Percentiles rank a stretch among this genome's conserved stretches.
Evolutionary conservation across 2,888 invertebrate species (phyloP).

Genomic region (Platerodrilus igneus): DNA sequence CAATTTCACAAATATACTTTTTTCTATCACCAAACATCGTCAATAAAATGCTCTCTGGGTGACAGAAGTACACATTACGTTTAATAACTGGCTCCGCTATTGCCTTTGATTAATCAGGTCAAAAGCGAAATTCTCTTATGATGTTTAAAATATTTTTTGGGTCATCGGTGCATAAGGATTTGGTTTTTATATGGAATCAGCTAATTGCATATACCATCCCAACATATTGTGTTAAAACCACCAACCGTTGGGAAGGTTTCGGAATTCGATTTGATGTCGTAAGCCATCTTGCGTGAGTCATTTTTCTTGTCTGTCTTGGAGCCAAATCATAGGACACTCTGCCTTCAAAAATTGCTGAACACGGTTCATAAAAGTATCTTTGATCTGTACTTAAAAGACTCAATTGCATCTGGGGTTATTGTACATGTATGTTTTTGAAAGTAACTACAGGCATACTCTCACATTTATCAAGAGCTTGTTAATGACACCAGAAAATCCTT

Average conservation of each 20-base stretch:
- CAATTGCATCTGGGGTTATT: no score
- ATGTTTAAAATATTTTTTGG: no score
- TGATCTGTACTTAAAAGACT: no score
- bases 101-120: no score
- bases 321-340: constrained; percentile 2
- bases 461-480: no score
- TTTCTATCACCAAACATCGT: background rate
- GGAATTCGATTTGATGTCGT: constrained; percentile 23
- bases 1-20: background rate
- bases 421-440: no score
- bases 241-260: constrained; percentile 14
- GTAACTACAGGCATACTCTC: no score
- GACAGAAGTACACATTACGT: constrained; percentile 2
- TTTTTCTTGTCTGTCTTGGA: constrained; percentile 12
- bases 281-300: constrained; percentile 24
- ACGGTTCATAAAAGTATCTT: constrained; percentile 6
- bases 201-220: constrained; percentile 22
- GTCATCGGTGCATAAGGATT: background rate
- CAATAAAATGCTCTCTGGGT: constrained; percentile 2
- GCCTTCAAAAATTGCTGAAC: constrained; percentile 6
- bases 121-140: no score
- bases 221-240: constrained; percentile 15
- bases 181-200: constrained; percentile 19
- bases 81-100: no score
- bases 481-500: background rate